phyloP scores from a whole-genome alignment of 2,113 vertebrate species.

The Dolichotis patagonum region DNA sequence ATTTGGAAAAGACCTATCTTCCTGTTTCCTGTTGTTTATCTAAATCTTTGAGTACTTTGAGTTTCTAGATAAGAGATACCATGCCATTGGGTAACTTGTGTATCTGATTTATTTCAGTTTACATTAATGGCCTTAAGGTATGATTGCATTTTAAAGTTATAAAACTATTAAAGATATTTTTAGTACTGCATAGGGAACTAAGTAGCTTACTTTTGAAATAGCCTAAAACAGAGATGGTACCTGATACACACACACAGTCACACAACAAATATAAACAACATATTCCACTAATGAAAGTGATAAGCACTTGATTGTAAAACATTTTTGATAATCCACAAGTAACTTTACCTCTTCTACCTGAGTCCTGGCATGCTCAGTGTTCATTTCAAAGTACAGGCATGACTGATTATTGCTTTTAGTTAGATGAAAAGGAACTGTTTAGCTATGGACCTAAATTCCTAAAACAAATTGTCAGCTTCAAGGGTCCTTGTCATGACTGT shows the following conservation, averaged over 20 bases:
- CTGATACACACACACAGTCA: not conserved
- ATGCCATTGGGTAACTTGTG: not conserved
- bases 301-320: not conserved
- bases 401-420: not conserved
- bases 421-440: not conserved
- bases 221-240: not conserved
- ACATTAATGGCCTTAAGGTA: not conserved
- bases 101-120: not conserved
- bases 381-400: not conserved
- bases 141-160: slow-evolving; percentile 1
- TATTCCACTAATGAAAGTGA: not conserved
- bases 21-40: not conserved
- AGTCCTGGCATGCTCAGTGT: not conserved
- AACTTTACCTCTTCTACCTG: not conserved
- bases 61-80: not conserved
- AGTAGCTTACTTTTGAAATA: slow-evolving; percentile 21
- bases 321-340: slow-evolving; percentile 31
- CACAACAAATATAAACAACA: not conserved
- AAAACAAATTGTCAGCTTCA: not conserved
- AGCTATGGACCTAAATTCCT: not conserved
- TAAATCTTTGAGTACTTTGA: not conserved
- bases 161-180: slow-evolving; percentile 3
- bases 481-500: not conserved
- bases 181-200: not conserved
- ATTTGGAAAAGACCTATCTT: not conserved